Conservation (phyloP, 30 jellyfish, hydroid and myxozoan genomes). For the Aurelia aurita complex sp. Pacific region DNA sequence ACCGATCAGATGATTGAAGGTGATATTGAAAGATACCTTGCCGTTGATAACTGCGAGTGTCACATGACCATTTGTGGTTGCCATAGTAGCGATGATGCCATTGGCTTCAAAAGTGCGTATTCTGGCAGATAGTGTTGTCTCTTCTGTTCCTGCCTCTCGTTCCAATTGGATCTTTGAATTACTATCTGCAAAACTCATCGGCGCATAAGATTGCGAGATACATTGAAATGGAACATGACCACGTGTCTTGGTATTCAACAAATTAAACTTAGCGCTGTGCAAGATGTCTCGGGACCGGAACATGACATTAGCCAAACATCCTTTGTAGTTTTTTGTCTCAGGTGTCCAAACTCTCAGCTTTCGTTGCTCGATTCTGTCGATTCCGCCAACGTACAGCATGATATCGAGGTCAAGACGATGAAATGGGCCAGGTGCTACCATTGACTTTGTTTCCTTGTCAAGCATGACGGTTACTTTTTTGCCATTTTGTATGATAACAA, state of each 20-base stretch:
- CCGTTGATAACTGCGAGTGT: slow-evolving; percentile 72
- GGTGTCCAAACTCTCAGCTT: slow-evolving; percentile 55
- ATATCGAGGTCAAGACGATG: slow-evolving; percentile 78
- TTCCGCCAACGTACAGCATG: slow-evolving; percentile 80
- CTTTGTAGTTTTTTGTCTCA: slow-evolving; percentile 65
- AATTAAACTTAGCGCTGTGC: slow-evolving; percentile 76
- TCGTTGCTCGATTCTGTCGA: slow-evolving; percentile 58
- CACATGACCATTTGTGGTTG: slow-evolving; percentile 73
- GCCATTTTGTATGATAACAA: slow-evolving; percentile 61
- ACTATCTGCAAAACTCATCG: slow-evolving; percentile 63
- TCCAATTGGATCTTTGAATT: slow-evolving; percentile 45
- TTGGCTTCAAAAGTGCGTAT: slow-evolving; percentile 92
- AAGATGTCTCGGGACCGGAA: slow-evolving; percentile 74
- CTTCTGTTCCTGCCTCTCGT: slow-evolving; percentile 40
- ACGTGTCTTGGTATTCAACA: slow-evolving; percentile 40
- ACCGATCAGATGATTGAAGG: slow-evolving; percentile 65
- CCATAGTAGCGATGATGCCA: slow-evolving; percentile 74
- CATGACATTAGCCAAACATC: slow-evolving; percentile 85
- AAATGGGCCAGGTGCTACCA: slow-evolving; percentile 71
- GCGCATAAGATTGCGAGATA: slow-evolving; percentile 30
- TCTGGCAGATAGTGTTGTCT: slow-evolving; percentile 39
- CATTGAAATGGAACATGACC: slow-evolving; percentile 74
- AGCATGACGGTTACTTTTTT: slow-evolving; percentile 67
- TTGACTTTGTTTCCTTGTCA: slow-evolving; percentile 64
- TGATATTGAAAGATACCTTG: slow-evolving; percentile 49